Percentiles rank a stretch among this genome's conserved stretches.
Conservation (phyloP, 2,113 vertebrate species). For the Oreochromis aureus region DNA sequence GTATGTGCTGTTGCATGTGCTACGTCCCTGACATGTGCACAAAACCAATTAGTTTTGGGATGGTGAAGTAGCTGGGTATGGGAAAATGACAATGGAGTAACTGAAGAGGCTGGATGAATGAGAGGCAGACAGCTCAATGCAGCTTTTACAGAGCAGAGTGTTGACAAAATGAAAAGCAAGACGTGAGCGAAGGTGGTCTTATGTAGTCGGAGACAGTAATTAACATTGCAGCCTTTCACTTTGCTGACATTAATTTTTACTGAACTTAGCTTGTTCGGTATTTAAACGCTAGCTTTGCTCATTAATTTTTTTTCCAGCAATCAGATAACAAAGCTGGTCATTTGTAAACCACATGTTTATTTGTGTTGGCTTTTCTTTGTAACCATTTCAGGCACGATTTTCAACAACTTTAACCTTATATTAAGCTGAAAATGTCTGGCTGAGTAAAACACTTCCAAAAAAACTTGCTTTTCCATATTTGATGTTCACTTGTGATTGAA, state of each 20-base stretch:
- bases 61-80: constrained; percentile 36
- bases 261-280: neutral
- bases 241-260: neutral
- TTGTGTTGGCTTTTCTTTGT: neutral
- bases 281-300: neutral
- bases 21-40: constrained; percentile 41
- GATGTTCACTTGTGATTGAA: neutral
- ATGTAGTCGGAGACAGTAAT: constrained; percentile 31
- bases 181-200: constrained; percentile 15
- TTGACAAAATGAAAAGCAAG: constrained; percentile 28
- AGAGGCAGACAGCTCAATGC: constrained; percentile 56
- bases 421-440: neutral
- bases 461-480: neutral
- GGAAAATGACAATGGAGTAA: constrained; percentile 60
- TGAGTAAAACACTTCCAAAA: neutral
- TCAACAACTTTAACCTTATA: neutral
- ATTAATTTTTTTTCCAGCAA: neutral
- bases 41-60: constrained; percentile 69
- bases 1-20: constrained; percentile 1
- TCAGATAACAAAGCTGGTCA: neutral
- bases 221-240: constrained; percentile 25
- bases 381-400: neutral
- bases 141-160: constrained; percentile 33
- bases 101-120: constrained; percentile 55
- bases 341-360: neutral